These are phyloP conservation scores for Sebastes nivosus DNA, from an alignment of 2,797 vertebrate genomes.

Conservation along the genomic window DNA sequence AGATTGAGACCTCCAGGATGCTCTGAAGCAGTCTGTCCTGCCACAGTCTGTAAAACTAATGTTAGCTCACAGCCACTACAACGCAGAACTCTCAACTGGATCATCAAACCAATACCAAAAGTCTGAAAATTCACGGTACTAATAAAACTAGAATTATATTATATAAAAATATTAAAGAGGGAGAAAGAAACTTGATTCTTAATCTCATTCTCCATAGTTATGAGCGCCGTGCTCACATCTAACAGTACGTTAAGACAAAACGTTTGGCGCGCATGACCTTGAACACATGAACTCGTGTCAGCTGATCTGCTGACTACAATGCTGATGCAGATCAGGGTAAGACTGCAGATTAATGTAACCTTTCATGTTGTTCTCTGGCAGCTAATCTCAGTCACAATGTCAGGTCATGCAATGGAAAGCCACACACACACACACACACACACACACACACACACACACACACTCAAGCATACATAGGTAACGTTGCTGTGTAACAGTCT, in stretches of 20 bases:
- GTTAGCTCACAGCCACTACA: background rate
- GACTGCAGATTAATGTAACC: constrained; percentile 46
- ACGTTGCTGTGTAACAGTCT: background rate
- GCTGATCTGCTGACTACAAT: constrained; percentile 7
- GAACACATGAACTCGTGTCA: constrained; percentile 13
- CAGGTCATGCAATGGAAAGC: constrained; percentile 52
- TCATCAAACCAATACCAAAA: background rate
- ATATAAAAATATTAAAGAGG: background rate
- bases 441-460: background rate
- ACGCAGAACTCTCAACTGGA: background rate
- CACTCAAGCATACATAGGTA: background rate
- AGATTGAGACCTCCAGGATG: background rate
- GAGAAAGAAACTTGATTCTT: background rate
- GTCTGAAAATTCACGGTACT: background rate
- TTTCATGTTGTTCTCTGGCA: constrained; percentile 52
- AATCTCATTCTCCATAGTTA: too few relatives aligned
- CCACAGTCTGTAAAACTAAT: background rate
- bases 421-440: background rate
- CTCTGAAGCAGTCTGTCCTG: background rate
- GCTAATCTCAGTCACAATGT: constrained; percentile 73
- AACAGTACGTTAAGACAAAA: background rate
- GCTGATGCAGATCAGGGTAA: constrained; percentile 8
- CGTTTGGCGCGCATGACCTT: background rate
- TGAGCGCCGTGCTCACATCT: background rate
- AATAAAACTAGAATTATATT: background rate